A percentile compares a stretch with the other conserved stretches of the same genome.
Conservation (phyloP, 2,797 vertebrate species). For the Sebastes cheni region DNA sequence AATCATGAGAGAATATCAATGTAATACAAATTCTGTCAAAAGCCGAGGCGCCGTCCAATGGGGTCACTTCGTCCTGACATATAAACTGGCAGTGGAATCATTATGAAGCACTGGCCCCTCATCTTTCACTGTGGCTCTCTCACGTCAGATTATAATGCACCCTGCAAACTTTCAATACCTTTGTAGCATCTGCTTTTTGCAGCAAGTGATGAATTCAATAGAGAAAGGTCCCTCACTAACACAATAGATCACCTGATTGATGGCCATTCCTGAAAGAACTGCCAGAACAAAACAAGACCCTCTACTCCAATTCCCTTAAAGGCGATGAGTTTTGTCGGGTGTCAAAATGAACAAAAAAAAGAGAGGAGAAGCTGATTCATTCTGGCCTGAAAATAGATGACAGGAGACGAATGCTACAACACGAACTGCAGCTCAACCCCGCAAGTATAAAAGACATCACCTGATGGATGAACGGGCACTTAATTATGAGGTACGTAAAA, state of each 20-base stretch:
- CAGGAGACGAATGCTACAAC: conserved; percentile 54
- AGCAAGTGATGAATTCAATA: conserved; percentile 78
- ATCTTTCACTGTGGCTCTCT: conserved; percentile 34
- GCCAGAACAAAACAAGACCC: conserved; percentile 84
- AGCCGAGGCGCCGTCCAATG: conserved; percentile 24
- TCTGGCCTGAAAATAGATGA: conserved; percentile 76
- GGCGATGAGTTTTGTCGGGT: conserved; percentile 85
- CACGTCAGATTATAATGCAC: conserved; percentile 71
- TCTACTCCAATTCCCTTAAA: conserved; percentile 84
- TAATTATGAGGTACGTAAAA: conserved; percentile 64
- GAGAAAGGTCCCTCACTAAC: conserved; percentile 78
- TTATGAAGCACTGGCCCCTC: conserved; percentile 52
- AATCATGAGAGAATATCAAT: conserved; percentile 47
- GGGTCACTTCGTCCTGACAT: conserved; percentile 49
- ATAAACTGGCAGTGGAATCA: conserved; percentile 55
- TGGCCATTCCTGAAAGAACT: conserved; percentile 81
- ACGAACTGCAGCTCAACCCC: conserved; percentile 30
- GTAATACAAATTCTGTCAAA: conserved; percentile 42
- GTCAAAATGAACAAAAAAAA: conserved; percentile 81
- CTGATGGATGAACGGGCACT: conserved; percentile 52
- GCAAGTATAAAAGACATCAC: conserved; percentile 58
- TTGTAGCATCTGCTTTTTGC: conserved; percentile 77
- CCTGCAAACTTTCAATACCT: conserved; percentile 80
- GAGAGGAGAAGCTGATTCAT: conserved; percentile 75
- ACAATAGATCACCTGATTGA: conserved; percentile 85